Evolutionary conservation across 2,888 invertebrate genomes (phyloP), one percentile per base, ranked within the genome.

Genomic region (Carcina quercana): DNA sequence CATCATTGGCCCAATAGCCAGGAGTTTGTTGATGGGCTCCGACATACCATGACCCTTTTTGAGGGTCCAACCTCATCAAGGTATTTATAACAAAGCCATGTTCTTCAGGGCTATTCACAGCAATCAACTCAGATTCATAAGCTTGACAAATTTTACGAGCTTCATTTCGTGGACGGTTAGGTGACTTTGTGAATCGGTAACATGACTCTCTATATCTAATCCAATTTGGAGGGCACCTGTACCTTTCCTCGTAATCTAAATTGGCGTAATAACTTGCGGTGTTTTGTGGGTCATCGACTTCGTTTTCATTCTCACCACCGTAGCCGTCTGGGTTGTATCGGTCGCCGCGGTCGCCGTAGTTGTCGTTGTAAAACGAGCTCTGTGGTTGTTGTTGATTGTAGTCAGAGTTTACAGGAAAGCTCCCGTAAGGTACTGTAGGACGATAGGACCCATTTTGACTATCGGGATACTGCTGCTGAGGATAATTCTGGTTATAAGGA

Each of bases 101-200:
- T 64, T 97, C 97, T 37, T 94, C 94, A 3, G 91, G 82, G 34
- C 86, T 90, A 59, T 93, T 93, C 4, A 97, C 88, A 40, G 93
- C 90, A 0, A 92, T 83, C 31, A 97, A 75, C 59, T 96, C 94
- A 1, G 94, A 89, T 54, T 91, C 91, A 52, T 90, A 92, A 0
- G 93, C 92, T 82, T 91, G 89, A 61, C 96, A 97, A 48, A 94
- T 92, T 54, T 88, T 88, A 47, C 91, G 87, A 0, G 96, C 95
- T 50, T 95, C 95, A 49, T 89, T 90, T 57, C 91, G 89, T 24
- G 89, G 89, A 34, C 90, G 91, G 49, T 89, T 87, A 1, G 96
- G 96, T 3, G 95, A 95, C 55, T 94, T 92, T 2, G 94, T 93
- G 58, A 97, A 97, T 30, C 94, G 89, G 65, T 95, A 97, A 68